Percentiles rank a stretch among this genome's conserved stretches.
Conservation (phyloP, 2,888 invertebrate genomes). For the Conomelus anceps region DNA sequence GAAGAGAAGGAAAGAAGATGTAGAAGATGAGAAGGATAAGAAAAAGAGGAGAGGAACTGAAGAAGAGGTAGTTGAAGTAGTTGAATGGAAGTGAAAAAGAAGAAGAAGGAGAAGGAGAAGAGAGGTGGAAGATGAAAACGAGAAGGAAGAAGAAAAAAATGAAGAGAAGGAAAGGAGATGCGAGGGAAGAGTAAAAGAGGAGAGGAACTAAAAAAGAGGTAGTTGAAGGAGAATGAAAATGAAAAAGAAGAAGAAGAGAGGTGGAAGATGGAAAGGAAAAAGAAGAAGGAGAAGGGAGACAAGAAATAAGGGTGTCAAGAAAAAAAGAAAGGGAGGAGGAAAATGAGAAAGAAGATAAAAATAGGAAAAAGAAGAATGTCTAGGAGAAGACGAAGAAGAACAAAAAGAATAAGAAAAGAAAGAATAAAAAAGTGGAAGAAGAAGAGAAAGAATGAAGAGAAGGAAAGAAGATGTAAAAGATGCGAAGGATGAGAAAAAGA, state of each 20-base stretch:
- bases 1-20: not conserved
- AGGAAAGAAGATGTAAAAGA: too few relatives aligned
- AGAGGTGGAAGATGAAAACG: not conserved
- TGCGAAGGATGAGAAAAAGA: too few relatives aligned
- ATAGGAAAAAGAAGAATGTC: too few relatives aligned
- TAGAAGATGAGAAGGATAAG: not conserved
- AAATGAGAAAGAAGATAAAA: too few relatives aligned
- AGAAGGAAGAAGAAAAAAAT: not conserved
- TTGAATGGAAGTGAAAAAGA: not conserved
- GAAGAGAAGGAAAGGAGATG: not conserved
- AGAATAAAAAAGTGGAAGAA: too few relatives aligned
- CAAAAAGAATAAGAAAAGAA: not conserved
- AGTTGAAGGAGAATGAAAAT: too few relatives aligned
- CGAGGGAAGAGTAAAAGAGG: not conserved
- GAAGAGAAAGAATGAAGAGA: too few relatives aligned
- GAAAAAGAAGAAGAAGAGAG: not conserved
- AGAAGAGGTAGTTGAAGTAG: not conserved
- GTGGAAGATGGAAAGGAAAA: not conserved
- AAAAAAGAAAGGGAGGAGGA: too few relatives aligned
- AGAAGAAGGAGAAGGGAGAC: too few relatives aligned
- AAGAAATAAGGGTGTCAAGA: not conserved
- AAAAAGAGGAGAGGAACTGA: not conserved
- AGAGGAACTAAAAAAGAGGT: too few relatives aligned
- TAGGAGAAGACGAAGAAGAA: not conserved
- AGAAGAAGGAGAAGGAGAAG: not conserved